phyloP scores from a whole-genome alignment of 1,140 invertebrate genomes.

The Psilanteris sp. region DNA sequence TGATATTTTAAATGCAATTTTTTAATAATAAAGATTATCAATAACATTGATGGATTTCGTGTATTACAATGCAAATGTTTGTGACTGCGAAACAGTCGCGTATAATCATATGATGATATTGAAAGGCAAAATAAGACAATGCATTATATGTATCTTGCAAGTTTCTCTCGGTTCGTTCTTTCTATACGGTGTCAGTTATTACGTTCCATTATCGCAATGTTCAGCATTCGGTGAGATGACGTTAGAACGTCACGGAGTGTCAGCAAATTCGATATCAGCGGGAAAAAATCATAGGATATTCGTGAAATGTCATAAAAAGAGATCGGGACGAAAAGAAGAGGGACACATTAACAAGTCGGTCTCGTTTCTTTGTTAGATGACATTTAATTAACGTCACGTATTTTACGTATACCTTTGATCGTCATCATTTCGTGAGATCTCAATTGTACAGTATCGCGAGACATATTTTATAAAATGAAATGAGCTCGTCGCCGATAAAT shows the following conservation, averaged over 20 bases:
- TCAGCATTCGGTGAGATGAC: conserved; percentile 38
- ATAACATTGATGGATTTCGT: too few species aligned
- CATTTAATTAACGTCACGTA: conserved; percentile 39
- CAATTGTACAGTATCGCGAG: conserved; percentile 11
- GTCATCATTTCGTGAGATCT: conserved; percentile 16
- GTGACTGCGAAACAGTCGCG: too few species aligned
- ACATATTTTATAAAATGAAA: conserved; percentile 11
- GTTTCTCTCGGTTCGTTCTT: conserved; percentile 3
- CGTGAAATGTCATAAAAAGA: conserved; percentile 31
- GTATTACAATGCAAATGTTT: too few species aligned
- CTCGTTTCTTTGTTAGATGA: conserved; percentile 17
- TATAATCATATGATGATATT: too few species aligned
- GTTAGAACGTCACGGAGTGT: conserved; percentile 16
- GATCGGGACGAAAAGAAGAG: neutral
- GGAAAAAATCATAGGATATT: conserved; percentile 37
- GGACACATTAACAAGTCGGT: conserved; percentile 16
- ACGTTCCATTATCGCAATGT: conserved; percentile 52
- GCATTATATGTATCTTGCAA: conserved; percentile 1
- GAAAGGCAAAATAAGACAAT: conserved; percentile 41
- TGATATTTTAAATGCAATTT: too few species aligned
- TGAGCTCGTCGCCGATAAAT: neutral
- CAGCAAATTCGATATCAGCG: conserved; percentile 45
- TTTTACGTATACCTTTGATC: conserved; percentile 15
- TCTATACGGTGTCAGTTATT: conserved; percentile 40
- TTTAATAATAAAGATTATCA: too few species aligned